Base-by-base conservation (phyloP, 2,113 vertebrate species). In the Cephalopterus ornatus region DNA sequence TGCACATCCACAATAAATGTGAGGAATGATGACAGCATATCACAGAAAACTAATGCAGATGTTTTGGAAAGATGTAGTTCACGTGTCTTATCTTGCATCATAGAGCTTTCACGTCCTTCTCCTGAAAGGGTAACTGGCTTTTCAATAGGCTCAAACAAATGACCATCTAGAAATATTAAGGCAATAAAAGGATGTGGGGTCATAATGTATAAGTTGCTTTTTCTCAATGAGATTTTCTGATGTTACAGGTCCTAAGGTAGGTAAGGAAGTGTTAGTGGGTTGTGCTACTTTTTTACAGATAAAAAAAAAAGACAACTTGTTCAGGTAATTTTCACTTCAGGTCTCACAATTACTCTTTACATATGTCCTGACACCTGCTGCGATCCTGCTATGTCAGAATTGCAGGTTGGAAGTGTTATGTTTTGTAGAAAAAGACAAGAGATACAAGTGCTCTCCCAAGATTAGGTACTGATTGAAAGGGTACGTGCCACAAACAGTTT, bases 1-100 rank as follows among this genome's bases (percentile, higher is more conserved):
- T 78, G 74, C 80, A 89, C 80, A 66, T 87, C 88, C 71, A 93
- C 80, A 65, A 52, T 88, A 95, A 93, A 96, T 6, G 44, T 96
- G 94, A 94, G 79, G 87, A 93, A 92, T 79, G 92, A 82, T 96
- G 82, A 88, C 88, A 93, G 83, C 73, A 0, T 62, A 93, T 93
- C 88, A 89, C 56, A 76, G 80, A 92, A 93, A 97, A 94, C 83
- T 87, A 92, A 95, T 85, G 85, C 93, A 95, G 96, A 94, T 96
- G 92, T 89, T 96, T 93, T 67, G 80, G 78, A 93, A 85, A 72
- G 91, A 96, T 94, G 91, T 85, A 76, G 88, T 92, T 97, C 73
- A 2, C 66, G 19, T 95, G 85, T 79, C 94, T 93, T 92, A 87
- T 49, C 91, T 89, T 4, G 19, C 61, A 58, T 82, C 5, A 0